These are phyloP conservation scores for Orussus abietinus DNA, from an alignment of 1,140 invertebrate genomes.

Conservation along the genomic window DNA sequence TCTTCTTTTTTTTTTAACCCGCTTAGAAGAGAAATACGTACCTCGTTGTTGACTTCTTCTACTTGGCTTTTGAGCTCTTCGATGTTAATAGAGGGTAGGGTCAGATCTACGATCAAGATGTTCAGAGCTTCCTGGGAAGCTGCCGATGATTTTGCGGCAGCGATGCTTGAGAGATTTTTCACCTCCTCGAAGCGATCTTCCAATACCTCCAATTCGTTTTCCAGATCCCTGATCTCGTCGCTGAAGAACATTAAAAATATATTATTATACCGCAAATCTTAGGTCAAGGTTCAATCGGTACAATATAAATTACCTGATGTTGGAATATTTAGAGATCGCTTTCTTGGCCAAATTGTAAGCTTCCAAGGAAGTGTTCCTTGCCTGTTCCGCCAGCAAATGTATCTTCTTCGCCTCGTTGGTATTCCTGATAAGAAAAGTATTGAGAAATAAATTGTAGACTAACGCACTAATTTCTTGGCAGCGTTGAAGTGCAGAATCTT, in stretches of 20 bases:
- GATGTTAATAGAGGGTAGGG: conserved; percentile 72
- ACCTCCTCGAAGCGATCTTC: conserved; percentile 54
- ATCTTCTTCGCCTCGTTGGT: conserved; percentile 75
- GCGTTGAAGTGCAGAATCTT: too few relatives aligned
- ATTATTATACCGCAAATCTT: too few relatives aligned
- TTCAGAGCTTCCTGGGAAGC: conserved; percentile 78
- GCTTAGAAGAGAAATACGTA: too few relatives aligned
- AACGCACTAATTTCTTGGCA: too few relatives aligned
- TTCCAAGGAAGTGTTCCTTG: conserved; percentile 75
- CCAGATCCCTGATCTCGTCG: conserved; percentile 62
- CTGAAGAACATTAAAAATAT: conserved; percentile 41
- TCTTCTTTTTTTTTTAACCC: too few relatives aligned
- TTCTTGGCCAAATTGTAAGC: conserved; percentile 79
- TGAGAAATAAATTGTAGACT: conserved; percentile 7
- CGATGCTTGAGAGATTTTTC: conserved; percentile 65
- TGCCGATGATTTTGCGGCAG: conserved; percentile 65
- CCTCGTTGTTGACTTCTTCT: conserved; percentile 58
- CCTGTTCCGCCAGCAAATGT: conserved; percentile 70
- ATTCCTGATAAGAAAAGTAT: conserved; percentile 49
- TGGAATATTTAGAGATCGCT: conserved; percentile 74
- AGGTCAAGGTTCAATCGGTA: too few relatives aligned
- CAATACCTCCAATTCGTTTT: conserved; percentile 61
- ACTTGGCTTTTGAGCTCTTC: conserved; percentile 65
- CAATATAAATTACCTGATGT: conserved; percentile 63
- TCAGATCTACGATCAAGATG: conserved; percentile 70